These are phyloP conservation scores for Lutjanus erythropterus DNA, from an alignment of 2,113 vertebrate species.

Conservation along the genomic window DNA sequence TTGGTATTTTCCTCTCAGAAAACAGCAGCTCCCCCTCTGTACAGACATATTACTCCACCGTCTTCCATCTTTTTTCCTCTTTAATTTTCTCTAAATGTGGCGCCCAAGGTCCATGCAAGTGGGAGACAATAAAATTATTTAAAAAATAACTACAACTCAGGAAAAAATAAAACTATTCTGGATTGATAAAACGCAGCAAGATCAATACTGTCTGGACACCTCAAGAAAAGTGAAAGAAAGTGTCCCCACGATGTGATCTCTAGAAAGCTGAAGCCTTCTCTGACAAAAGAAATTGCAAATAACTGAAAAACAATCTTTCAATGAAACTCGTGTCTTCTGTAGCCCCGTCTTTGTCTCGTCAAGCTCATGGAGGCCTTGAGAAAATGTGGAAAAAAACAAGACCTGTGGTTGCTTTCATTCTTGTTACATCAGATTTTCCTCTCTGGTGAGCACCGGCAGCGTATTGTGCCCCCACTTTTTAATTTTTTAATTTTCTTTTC, in stretches of 20 bases:
- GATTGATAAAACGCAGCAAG: neutral
- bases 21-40: constrained; percentile 31
- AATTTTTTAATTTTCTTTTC: too few species aligned
- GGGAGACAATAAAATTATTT: neutral
- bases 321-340: neutral
- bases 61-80: constrained; percentile 6
- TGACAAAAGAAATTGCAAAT: too few species aligned
- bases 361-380: neutral
- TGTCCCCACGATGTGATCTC: constrained; percentile 9
- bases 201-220: constrained; percentile 7
- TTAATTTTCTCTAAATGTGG: constrained; percentile 9
- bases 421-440: neutral
- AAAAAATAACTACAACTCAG: neutral
- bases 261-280: neutral
- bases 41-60: constrained; percentile 13
- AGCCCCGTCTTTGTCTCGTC: neutral
- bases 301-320: neutral
- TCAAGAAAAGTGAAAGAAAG: neutral
- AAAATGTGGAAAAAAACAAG: neutral
- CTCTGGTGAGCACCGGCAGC: neutral
- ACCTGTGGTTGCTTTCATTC: neutral
- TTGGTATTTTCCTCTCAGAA: constrained; percentile 26
- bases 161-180: neutral
- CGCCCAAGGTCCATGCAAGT: neutral
- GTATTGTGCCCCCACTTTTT: too few species aligned